These are phyloP conservation scores for Ephestia elutella DNA, from an alignment of 1,140 invertebrate species.

Conservation along the genomic window DNA sequence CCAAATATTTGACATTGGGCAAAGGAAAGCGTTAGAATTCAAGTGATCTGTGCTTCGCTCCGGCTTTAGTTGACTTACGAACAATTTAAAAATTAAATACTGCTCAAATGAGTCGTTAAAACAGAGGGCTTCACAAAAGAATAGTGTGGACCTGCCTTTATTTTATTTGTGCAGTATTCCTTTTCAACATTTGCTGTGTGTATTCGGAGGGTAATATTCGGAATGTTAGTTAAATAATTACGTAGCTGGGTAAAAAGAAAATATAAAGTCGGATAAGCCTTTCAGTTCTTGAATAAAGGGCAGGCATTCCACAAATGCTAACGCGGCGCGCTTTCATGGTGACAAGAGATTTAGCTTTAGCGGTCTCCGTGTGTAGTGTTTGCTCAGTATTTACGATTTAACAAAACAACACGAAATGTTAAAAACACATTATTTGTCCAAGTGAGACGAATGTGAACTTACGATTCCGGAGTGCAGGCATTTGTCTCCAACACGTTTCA, in stretches of 20 bases:
- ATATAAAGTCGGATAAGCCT: constrained; percentile 3
- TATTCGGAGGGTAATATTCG: not conserved
- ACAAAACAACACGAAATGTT: constrained; percentile 74
- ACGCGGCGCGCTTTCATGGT: constrained; percentile 50
- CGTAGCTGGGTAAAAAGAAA: not conserved
- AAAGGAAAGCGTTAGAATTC: constrained; percentile 74
- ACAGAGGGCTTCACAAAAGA: constrained; percentile 38
- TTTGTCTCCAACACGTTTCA: constrained; percentile 68
- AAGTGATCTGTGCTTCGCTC: constrained; percentile 67
- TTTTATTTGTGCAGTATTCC: not conserved
- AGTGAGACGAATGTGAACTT: constrained; percentile 70
- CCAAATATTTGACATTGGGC: constrained; percentile 71
- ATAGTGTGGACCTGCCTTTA: constrained; percentile 29
- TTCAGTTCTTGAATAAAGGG: constrained; percentile 40
- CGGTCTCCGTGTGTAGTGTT: constrained; percentile 52
- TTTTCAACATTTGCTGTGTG: not conserved
- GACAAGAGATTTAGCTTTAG: constrained; percentile 37
- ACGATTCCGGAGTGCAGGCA: constrained; percentile 52
- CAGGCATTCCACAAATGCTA: constrained; percentile 50
- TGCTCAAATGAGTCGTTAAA: constrained; percentile 65
- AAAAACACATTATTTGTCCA: constrained; percentile 73
- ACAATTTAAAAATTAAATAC: constrained; percentile 72
- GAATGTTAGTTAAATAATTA: not conserved
- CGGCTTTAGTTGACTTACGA: constrained; percentile 65
- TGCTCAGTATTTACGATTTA: constrained; percentile 73